These are phyloP conservation scores for Aotus griseimembra DNA, from an alignment of 2,797 vertebrate genomes.

Conservation along the genomic window DNA sequence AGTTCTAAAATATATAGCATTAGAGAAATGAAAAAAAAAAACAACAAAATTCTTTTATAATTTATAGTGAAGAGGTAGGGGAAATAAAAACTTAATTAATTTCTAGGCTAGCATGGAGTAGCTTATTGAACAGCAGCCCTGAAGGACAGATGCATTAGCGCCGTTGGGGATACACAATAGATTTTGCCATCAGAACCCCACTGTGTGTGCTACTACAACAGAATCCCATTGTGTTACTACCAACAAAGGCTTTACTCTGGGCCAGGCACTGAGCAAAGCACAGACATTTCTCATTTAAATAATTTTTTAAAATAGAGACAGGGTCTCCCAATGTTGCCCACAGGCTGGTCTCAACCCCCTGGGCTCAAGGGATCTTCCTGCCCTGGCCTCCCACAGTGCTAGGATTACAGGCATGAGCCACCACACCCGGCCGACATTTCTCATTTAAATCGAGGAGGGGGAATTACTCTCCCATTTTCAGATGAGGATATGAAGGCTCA, in stretches of 20 bases:
- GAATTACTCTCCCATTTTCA: neutral
- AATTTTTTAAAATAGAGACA: too few species aligned
- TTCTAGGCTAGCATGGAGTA: neutral
- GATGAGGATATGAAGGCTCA: neutral
- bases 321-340: too few species aligned
- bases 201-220: too few species aligned
- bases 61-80: neutral
- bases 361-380: too few species aligned
- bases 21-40: conserved; percentile 6
- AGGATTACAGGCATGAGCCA: too few species aligned
- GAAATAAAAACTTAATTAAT: neutral
- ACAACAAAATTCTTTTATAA: neutral
- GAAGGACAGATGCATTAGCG: neutral
- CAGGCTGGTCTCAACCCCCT: too few species aligned
- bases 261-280: neutral
- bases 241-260: neutral
- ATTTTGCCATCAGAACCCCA: neutral
- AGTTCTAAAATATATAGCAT: conserved; percentile 32
- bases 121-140: neutral
- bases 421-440: neutral
- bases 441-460: neutral
- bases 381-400: too few species aligned
- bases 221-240: neutral
- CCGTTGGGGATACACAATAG: neutral
- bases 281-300: neutral